Conservation (phyloP, 30 jellyfish, hydroid and myxozoan species). For the Chrysaora quinquecirrha region DNA sequence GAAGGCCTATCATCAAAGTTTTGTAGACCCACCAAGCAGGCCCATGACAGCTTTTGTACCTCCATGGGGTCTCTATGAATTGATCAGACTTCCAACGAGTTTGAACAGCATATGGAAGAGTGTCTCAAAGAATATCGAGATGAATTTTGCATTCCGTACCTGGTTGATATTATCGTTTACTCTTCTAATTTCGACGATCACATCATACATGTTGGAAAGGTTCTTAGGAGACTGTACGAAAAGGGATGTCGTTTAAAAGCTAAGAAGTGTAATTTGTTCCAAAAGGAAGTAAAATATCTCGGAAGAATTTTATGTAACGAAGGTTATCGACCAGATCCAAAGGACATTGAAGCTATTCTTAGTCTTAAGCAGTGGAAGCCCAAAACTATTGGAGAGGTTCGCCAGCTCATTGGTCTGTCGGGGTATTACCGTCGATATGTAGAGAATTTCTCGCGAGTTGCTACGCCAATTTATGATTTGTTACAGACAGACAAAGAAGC, state of each 20-base stretch:
- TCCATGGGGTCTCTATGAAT: conserved; percentile 32
- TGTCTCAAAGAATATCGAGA: conserved; percentile 4
- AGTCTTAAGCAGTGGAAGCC: neutral
- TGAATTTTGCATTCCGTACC: neutral
- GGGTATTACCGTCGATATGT: neutral
- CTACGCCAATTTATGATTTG: conserved; percentile 21
- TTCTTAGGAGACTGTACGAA: neutral
- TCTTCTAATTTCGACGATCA: neutral
- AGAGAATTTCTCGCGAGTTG: conserved; percentile 3
- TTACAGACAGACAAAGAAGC: neutral
- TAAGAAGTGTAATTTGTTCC: neutral
- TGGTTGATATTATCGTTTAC: neutral
- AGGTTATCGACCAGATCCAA: neutral
- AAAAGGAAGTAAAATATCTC: conserved; percentile 9
- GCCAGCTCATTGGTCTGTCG: neutral
- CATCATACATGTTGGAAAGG: neutral
- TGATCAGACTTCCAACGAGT: conserved; percentile 19
- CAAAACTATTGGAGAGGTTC: neutral
- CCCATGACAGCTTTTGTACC: neutral
- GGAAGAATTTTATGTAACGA: neutral
- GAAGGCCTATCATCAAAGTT: conserved; percentile 21
- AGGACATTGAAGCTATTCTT: neutral
- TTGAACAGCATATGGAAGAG: conserved; percentile 15
- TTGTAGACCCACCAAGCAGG: neutral
- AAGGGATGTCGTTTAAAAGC: neutral